Evolutionary conservation across 2,888 invertebrate species (phyloP).

Genomic region (Enoplolaimus lenunculus): DNA sequence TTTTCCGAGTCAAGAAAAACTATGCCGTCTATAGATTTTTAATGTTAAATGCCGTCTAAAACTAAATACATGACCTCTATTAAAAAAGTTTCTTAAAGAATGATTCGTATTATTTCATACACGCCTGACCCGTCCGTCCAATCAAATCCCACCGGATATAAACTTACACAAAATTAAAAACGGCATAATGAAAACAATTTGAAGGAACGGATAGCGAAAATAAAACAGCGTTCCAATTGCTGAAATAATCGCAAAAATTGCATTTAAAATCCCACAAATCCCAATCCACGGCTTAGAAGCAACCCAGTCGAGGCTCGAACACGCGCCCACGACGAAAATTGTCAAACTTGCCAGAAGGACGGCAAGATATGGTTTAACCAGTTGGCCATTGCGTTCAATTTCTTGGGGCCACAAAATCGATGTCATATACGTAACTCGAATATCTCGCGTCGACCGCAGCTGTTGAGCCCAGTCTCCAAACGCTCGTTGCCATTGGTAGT

Average conservation of each 20-base stretch:
- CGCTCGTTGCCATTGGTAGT: slow-evolving; percentile 11
- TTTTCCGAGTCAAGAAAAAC: too few relatives aligned
- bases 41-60: background rate
- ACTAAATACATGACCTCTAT: background rate
- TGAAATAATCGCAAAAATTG: slow-evolving; percentile 72
- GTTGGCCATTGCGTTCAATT: slow-evolving; percentile 37
- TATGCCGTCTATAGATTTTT: too few relatives aligned
- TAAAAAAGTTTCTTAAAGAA: slow-evolving; percentile 15
- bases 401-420: slow-evolving; percentile 34
- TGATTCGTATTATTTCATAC: too few relatives aligned
- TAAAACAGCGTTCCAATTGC: slow-evolving; percentile 80
- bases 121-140: too few relatives aligned
- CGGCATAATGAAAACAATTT: slow-evolving; percentile 81
- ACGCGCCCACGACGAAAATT: slow-evolving; percentile 50
- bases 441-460: slow-evolving; percentile 24
- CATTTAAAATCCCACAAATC: slow-evolving; percentile 71
- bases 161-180: slow-evolving; percentile 81
- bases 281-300: slow-evolving; percentile 79
- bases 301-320: slow-evolving; percentile 84
- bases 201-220: slow-evolving; percentile 75
- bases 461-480: slow-evolving; percentile 17
- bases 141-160: slow-evolving; percentile 16
- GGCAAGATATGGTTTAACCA: slow-evolving; percentile 23
- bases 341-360: slow-evolving; percentile 31
- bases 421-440: slow-evolving; percentile 30